Base-by-base conservation (phyloP, 2,113 vertebrate genomes). In the Ptilonorhynchus violaceus region DNA sequence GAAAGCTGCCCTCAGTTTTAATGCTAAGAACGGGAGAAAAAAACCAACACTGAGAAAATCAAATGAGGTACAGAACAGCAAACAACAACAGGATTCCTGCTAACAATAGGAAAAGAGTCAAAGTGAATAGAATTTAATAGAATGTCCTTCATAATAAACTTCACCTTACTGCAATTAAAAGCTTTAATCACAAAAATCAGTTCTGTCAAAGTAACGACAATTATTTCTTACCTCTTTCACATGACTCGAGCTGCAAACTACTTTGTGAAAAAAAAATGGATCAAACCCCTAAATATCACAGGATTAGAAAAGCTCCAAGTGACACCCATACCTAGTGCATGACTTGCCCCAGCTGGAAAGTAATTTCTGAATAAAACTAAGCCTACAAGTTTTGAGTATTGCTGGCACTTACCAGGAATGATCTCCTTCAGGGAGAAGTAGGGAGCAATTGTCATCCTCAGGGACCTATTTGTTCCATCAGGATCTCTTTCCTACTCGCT, bases 181-280 rank as follows among this genome's bases (percentile, higher is more conserved):
- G 7, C 8, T 56, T 75, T 27, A 72, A 9, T 44, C 16, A 39
- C 17, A 70, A 72, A 63, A 75, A 39, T 37, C 39, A 35, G 19
- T 24, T 79, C 37, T 19, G 10, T 33, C 21, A 6, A 91, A 78
- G 5, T 39, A 75, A 63, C 27, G 37, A 47, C 19, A 60, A 5
- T 20, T 15, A 37, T 59, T 91, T 81, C 53, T 72, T 25, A 73
- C n/a, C n/a, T 73, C 41, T 44, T 89, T 56, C 49, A 62, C 7
- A 6, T 0, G 1, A 58, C 35, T 73, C 0, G 0, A 85, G 37
- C 30, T 64, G 23, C 49, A 72, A 82, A 72, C 4, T 17, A 14
- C 25, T 85, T 74, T 5, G 18, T 18, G 31, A 18, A 2, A 31
- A 78, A 52, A 50, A 44, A 35, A 35, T 2, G 4, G 24, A 59